Evolutionary conservation across 2,113 vertebrate species (phyloP), one percentile per base, ranked within the genome.

Genomic region (Corythoichthys haematopterus): DNA sequence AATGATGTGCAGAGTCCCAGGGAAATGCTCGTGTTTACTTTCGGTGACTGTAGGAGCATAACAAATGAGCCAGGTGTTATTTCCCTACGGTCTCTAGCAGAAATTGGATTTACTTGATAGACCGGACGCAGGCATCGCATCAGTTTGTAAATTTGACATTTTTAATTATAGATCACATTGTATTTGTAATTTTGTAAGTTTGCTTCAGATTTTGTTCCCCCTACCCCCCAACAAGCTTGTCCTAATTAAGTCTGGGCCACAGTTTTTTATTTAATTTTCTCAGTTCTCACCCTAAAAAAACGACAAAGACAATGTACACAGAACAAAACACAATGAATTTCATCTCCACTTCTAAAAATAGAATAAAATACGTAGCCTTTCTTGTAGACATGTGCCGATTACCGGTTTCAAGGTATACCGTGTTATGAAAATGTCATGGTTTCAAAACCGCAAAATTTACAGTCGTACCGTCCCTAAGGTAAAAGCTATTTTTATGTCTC

Each of bases 1-100:
- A 77, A 89, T 85, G 72, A 80, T 74, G 64, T 38, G 65, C 52
- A 35, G 62, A 71, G 73, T 80, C 67, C 78, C 38, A 64, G 66
- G 60, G n/a, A 83, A 50, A 59, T 51, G 70, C 74, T 65, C 20
- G 65, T 82, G 70, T 82, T 76, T 87, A 71, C 56, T 76, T 40
- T 40, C 28, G 52, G 35, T 36, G 53, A 50, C 47, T 40, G 47
- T 45, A 47, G 59, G 36, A 48, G 80, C 64, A 78, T 61, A 10
- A 20, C 47, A 65, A 80, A 59, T 74, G 50, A 82, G 68, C 65
- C 57, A 16, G 70, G 52, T 56, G 47, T 63, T 53, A 61, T 64
- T n/a, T 63, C 74, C 57, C 62, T 15, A 15, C 2, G 28, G 51
- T 8, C 15, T 3, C 53, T 76, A 59, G 57, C 61, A 38, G 62